Percentiles rank a stretch among this genome's conserved stretches.
Evolutionary conservation across 2,888 invertebrate species (phyloP).

Genomic region (Callinectes sapidus): DNA sequence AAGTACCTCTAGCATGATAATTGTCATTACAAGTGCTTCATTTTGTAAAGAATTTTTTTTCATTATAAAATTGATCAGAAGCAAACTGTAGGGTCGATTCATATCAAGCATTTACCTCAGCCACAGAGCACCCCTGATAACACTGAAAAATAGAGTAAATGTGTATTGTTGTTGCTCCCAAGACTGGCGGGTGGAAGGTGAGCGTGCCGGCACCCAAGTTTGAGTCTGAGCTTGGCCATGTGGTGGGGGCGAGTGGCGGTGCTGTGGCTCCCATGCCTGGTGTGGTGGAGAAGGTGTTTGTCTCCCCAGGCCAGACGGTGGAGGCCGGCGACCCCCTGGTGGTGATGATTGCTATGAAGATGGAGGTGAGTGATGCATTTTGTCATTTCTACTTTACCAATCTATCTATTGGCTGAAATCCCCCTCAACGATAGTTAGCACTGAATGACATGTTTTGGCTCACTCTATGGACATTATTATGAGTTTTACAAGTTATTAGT

Average conservation of each 20-base stretch:
- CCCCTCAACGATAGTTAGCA: no score
- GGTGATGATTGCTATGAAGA: constrained; percentile 99
- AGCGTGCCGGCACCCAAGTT: constrained; percentile 81
- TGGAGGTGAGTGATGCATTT: constrained; percentile 83
- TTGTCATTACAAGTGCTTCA: no score
- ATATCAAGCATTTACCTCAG: neutral
- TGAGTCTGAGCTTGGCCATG: constrained; percentile 77
- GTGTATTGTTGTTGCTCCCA: constrained; percentile 8
- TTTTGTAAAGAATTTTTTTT: no score
- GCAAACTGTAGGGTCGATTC: neutral
- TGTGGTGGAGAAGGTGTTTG: constrained; percentile 91
- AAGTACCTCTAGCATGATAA: no score
- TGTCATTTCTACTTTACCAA: neutral
- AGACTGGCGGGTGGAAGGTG: constrained; percentile 63
- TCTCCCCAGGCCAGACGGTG: constrained; percentile 87
- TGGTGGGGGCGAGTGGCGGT: constrained; percentile 78
- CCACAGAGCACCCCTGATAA: neutral
- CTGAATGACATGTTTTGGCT: no score
- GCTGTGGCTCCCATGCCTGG: constrained; percentile 96
- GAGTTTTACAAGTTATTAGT: no score
- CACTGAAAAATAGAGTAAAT: neutral
- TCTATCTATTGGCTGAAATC: no score
- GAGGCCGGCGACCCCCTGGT: constrained; percentile 92
- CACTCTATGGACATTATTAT: no score
- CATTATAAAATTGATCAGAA: neutral